These are phyloP conservation scores for Oncorhynchus keta DNA, from an alignment of 2,113 vertebrate species.

Conservation along the genomic window DNA sequence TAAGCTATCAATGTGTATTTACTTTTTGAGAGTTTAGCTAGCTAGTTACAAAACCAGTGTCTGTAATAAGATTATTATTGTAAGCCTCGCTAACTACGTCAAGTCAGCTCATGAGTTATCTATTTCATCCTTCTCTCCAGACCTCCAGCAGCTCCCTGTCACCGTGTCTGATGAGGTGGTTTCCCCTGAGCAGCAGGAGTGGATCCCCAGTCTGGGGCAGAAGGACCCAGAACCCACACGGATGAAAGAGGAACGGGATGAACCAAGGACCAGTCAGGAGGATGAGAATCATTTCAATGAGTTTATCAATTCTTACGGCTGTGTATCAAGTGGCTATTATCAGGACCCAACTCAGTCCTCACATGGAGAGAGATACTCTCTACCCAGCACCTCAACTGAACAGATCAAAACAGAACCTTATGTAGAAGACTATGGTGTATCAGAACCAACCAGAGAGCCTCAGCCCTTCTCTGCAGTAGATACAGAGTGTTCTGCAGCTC, in stretches of 20 bases:
- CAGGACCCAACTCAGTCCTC: conserved; percentile 48
- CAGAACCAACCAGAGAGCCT: neutral
- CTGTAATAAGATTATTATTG: no score
- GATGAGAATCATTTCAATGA: neutral
- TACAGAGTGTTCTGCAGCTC: no score
- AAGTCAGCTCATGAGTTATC: no score
- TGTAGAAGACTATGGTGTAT: neutral
- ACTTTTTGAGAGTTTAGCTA: no score
- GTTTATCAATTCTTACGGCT: no score
- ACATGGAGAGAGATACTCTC: conserved; percentile 16
- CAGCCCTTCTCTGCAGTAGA: no score
- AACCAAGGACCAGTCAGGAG: conserved; percentile 44
- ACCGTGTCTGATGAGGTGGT: conserved; percentile 38
- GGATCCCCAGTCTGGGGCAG: conserved; percentile 42
- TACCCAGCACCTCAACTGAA: no score
- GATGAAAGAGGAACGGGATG: conserved; percentile 44
- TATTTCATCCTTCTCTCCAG: neutral
- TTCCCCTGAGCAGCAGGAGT: conserved; percentile 37
- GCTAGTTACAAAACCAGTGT: no score
- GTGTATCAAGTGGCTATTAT: neutral
- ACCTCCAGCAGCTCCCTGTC: conserved; percentile 18
- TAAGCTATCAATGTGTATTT: no score
- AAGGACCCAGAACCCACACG: conserved; percentile 27
- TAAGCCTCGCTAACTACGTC: no score
- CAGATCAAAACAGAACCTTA: no score